Base-by-base conservation (phyloP, 2,113 vertebrate species). In the Dipodomys stephensi region DNA sequence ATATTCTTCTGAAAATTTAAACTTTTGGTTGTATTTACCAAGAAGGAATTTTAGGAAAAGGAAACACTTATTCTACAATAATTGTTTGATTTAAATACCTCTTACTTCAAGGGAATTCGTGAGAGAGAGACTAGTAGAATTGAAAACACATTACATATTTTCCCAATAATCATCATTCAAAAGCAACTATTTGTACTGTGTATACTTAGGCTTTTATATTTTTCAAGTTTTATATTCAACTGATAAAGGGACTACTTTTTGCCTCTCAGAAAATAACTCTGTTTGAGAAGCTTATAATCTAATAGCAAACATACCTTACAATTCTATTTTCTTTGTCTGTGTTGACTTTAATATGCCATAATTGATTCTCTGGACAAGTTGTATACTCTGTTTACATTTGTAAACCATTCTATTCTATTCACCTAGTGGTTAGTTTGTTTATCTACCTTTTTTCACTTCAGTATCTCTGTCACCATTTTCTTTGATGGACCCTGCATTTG, bases 41-140 rank as follows among this genome's bases (percentile, higher is more conserved):
- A 77, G 13, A 4, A 84, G 22, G 7, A 32, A 49, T 78, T 94
- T 94, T 88, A 87, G 74, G 64, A 71, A 90, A 82, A 82, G 2
- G 49, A 27, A 91, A 91, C 49, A 11, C 84, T 72, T 32, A n/a
- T 88, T 32, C 22, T 83, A 1, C 79, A 46, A n/a, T 87, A 86
- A 22, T 88, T 91, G 32, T 81, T 92, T 93, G 19, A 94, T 69
- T 91, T 89, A 83, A 94, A 76, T 69, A 22, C 4, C 49, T 92
- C 22, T 78, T 86, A 78, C 0, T 0, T 74, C 69, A 94, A 91
- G 82, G 65, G 73, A 92, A 90, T 64, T 88, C 13, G 71, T 62
- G 10, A 46, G 39, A 93, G 28, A 93, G 23, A 91, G 28, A 39
- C 27, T 74, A 71, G 74, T 60, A 82, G 78, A 90, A 39, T 71